phyloP scores from a whole-genome alignment of 2,797 vertebrate genomes.

The Malurus splendens region DNA sequence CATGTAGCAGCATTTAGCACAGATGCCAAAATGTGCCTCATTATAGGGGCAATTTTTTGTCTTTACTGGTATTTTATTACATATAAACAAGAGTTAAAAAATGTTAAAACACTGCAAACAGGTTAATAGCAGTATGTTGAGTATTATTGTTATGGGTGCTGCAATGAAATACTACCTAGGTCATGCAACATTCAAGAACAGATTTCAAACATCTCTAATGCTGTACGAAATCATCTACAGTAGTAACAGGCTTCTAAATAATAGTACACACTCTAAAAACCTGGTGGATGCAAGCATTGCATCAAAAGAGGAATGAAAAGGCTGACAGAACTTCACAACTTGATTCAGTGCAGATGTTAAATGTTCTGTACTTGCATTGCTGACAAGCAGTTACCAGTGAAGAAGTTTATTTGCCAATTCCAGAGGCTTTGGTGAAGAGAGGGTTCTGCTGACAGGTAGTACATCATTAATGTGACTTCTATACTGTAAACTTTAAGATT shows the following conservation, averaged over 20 bases:
- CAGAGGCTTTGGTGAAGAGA: constrained; percentile 27
- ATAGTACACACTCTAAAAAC: constrained; percentile 19
- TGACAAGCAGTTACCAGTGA: background rate
- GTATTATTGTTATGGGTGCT: constrained; percentile 67
- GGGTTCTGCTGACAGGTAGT: constrained; percentile 55
- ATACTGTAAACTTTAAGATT: constrained; percentile 58
- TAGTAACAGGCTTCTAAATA: constrained; percentile 43
- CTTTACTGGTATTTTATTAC: constrained; percentile 68
- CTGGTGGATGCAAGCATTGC: background rate
- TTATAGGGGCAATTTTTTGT: constrained; percentile 67
- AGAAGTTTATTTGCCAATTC: background rate
- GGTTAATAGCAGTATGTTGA: constrained; percentile 57
- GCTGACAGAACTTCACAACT: background rate
- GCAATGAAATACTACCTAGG: constrained; percentile 62
- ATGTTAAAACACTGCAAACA: constrained; percentile 51
- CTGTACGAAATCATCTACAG: constrained; percentile 25
- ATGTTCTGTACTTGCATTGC: background rate
- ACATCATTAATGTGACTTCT: constrained; percentile 59
- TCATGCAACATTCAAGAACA: constrained; percentile 40
- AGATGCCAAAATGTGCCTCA: constrained; percentile 74
- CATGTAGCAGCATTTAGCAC: constrained; percentile 69
- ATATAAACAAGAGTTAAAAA: constrained; percentile 43
- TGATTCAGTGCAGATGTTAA: background rate
- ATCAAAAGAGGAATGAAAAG: background rate
- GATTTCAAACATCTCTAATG: constrained; percentile 38